Percentiles rank a stretch among this genome's conserved stretches.
These are phyloP conservation scores for Drosophila lacteicornis DNA, from an alignment of 1,140 invertebrate species.

Conservation along the genomic window DNA sequence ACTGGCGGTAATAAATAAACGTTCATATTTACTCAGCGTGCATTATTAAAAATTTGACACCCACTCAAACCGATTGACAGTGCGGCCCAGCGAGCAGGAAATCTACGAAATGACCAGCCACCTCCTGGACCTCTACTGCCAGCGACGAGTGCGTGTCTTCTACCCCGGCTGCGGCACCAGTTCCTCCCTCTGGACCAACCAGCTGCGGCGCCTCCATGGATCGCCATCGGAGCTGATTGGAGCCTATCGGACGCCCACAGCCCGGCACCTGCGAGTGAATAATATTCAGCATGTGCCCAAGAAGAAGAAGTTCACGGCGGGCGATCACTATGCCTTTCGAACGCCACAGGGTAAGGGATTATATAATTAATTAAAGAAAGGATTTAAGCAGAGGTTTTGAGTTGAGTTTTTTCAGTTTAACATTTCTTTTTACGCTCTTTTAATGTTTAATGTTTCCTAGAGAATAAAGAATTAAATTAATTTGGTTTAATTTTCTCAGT, in stretches of 20 bases:
- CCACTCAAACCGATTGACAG: constrained; percentile 26
- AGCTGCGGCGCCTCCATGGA: constrained; percentile 61
- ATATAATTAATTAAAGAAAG: too few species aligned
- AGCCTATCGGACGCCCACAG: constrained; percentile 57
- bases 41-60: constrained; percentile 78
- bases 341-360: constrained; percentile 64
- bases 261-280: constrained; percentile 58
- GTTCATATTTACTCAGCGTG: constrained; percentile 66
- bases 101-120: constrained; percentile 72
- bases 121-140: constrained; percentile 70
- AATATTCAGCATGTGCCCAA: constrained; percentile 32
- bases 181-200: constrained; percentile 69
- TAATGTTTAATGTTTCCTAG: background rate
- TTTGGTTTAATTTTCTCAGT: too few species aligned
- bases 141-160: constrained; percentile 73
- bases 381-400: background rate
- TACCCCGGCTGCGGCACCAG: constrained; percentile 67
- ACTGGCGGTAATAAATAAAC: constrained; percentile 80
- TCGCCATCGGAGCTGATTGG: constrained; percentile 71
- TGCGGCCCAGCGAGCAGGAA: constrained; percentile 65
- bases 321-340: constrained; percentile 75
- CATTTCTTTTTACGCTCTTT: background rate
- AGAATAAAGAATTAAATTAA: too few species aligned
- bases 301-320: constrained; percentile 54
- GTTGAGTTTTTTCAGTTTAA: background rate